Evolutionary conservation across 2,888 invertebrate genomes (phyloP), one percentile per base, ranked within the genome.

Genomic region (Stenolophus ochropezus): DNA sequence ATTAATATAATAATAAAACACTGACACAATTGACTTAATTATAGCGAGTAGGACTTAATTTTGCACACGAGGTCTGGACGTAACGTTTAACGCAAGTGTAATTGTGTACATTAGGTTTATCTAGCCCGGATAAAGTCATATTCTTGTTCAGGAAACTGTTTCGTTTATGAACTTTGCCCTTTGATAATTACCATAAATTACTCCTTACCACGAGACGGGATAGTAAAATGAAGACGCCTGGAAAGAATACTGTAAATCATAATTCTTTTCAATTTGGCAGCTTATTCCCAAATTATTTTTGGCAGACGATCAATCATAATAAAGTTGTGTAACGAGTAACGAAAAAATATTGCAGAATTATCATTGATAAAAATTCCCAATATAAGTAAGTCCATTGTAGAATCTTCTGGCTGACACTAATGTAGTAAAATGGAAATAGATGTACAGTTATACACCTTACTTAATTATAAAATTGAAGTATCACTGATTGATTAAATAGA

Each of bases 51-150:
- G 20, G 56, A 20, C 18, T 56, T 56, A 6, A 56, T 56, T 56
- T 56, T 20, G 56, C 56, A 56, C 56, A 56, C 20, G 56, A 21
- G 8, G 56, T 56, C 56, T 56, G 20, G 56, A 56, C 56, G 20
- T 56, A 56, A 56, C 18, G 56, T 6, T 16, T 56, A 56, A 61
- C n/a, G 23, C 61, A 4, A 20, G 61, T 61, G 14, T 61, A 61
- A 61, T 61, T 61, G 61, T 61, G 25, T 61, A 61, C 61, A 61
- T 61, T 61, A 61, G 61, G 61, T 61, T 61, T 61, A 61, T 61
- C 61, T 25, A 25, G 14, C 0, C 61, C 61, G 61, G 23, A 61
- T 25, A 21, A 56, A 21, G 56, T 21, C 56, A 56, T 21, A 56
- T 56, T 56, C 25, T 61, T 61, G 20, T 20, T 56, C 56, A 18